Conservation (phyloP, 2,113 vertebrate species). For the Astur gentilis region DNA sequence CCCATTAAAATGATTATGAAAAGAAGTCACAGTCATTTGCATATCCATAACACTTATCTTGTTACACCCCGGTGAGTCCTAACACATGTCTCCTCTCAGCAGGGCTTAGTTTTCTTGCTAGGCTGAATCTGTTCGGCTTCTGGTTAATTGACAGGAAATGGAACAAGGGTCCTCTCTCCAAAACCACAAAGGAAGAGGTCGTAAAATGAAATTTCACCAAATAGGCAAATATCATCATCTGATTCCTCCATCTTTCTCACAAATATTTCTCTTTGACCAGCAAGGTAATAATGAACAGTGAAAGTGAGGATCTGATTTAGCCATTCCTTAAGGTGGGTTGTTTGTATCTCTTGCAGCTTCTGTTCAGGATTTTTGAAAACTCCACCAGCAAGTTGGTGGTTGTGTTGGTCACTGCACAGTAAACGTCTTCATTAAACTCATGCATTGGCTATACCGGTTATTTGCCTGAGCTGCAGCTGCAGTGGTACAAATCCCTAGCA, state of each 20-base stretch:
- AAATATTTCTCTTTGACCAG: not conserved
- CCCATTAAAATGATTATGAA: not conserved
- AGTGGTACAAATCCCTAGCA: not conserved
- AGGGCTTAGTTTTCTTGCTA: not conserved
- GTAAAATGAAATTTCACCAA: not conserved
- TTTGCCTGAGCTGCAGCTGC: not conserved
- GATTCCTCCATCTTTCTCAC: not conserved
- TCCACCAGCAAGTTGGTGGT: not conserved
- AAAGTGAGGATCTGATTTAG: not conserved
- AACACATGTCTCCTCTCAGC: not conserved
- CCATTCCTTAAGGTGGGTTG: not conserved
- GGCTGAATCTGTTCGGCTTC: not conserved
- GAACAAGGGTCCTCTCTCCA: not conserved
- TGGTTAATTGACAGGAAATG: not conserved
- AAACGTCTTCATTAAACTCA: fast-evolving
- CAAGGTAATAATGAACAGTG: not conserved
- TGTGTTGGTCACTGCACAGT: not conserved
- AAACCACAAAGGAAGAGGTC: not conserved
- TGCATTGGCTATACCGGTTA: not conserved
- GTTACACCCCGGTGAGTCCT: not conserved
- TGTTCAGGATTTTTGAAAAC: not conserved
- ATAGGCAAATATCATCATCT: not conserved
- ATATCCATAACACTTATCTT: not conserved
- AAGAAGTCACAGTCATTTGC: not conserved
- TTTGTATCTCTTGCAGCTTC: not conserved